phyloP scores from a whole-genome alignment of 2,797 vertebrate genomes.

The Cyprinodon diabolis region DNA sequence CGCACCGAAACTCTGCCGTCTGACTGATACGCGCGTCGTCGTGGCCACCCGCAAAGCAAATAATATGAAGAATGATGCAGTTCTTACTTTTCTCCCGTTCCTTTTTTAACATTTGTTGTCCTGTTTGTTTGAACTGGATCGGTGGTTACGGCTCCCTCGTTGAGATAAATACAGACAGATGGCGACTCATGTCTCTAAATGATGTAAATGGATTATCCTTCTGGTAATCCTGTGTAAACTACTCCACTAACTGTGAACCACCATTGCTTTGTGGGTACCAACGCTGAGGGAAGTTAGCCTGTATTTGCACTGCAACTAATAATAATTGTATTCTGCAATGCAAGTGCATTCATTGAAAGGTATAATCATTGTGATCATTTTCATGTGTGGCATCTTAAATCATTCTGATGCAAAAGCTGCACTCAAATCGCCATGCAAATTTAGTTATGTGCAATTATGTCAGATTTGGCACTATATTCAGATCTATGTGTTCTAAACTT shows the following conservation, averaged over 20 bases:
- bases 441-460: not conserved
- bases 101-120: constrained; percentile 9
- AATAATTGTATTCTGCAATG: not conserved
- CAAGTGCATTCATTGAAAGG: not conserved
- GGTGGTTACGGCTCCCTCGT: constrained; percentile 51
- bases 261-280: constrained; percentile 41
- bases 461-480: not conserved
- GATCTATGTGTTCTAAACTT: not conserved
- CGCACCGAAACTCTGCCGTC: constrained; percentile 36
- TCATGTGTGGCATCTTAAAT: not conserved
- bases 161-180: constrained; percentile 79
- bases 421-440: not conserved
- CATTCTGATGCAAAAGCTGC: not conserved
- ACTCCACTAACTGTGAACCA: constrained; percentile 69
- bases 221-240: constrained; percentile 81
- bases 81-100: not conserved
- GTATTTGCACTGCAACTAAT: constrained; percentile 23
- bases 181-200: constrained; percentile 81
- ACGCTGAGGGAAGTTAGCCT: constrained; percentile 27
- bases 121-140: constrained; percentile 32
- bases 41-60: not conserved
- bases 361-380: not conserved
- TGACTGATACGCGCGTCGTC: constrained; percentile 34
- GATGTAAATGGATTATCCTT: constrained; percentile 79
- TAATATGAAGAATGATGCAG: accelerated